Evolutionary conservation across 1,140 invertebrate species (phyloP), one percentile per base, ranked within the genome.

Genomic region (Drosophila burlai): DNA sequence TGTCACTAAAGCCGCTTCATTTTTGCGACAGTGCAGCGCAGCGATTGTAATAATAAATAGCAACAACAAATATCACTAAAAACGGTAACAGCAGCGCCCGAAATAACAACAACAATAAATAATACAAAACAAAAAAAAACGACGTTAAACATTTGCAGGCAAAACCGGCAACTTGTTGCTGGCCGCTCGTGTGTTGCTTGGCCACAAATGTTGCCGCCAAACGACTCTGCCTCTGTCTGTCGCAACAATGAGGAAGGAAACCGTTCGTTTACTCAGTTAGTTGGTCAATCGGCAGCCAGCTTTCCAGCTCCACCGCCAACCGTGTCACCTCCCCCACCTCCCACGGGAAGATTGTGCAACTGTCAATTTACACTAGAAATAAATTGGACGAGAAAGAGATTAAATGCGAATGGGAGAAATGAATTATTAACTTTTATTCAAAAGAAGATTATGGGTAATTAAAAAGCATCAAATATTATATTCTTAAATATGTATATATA

Each of bases 161-260:
- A 9, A 68, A 67, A 55, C 43, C 55, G 54, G 76, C 76, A 79
- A 79, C 76, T 73, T 80, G 66, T 66, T 79, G 74, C 66, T 52
- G 42, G 52, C 31, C 29, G 3, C 31, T n/a, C 46, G 15, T 18
- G 31, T 54, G 46, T 47, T 47, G 46, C 46, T 47, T 26, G 46
- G 62, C 76, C 72, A 72, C 67, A 77, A 77, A 69, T 68, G 59
- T 72, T 71, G 75, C 75, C 50, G 63, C 50, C 31, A 38, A 55
- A 8, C 52, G 34, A 24, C 52, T 55, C 18, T 36, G 31, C 34
- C 29, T 15, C 50, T 54, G 43, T 54, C 67, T 80, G 60, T 62
- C 77, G 77, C 77, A 80, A 80, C 77, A 80, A 80, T 80, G 76
- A 80, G 77, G 77, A 80, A 80, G 77, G 76, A 80, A 80, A 60